Conservation (phyloP, 2,113 vertebrate genomes). For the Gymnocephalus cernua region DNA sequence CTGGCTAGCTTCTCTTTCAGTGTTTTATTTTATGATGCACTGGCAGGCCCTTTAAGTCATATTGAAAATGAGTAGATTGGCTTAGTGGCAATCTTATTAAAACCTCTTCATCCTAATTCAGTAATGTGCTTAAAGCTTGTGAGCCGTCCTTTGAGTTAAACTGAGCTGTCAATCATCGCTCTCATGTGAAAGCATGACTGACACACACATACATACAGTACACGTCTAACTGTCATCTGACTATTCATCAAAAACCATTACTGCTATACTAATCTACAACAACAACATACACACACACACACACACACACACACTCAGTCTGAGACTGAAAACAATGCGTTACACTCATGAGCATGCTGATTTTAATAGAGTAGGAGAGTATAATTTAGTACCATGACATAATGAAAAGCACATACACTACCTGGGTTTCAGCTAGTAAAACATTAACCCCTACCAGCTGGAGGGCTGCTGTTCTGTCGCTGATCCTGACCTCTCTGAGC, state of each 20-base stretch:
- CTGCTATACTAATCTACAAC: not conserved
- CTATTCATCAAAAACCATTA: constrained; percentile 25
- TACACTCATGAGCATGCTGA: not conserved
- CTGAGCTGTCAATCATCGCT: constrained; percentile 52
- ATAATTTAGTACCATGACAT: not conserved
- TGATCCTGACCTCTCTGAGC: not conserved
- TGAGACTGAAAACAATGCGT: not conserved
- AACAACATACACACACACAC: not conserved
- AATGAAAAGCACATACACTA: not conserved
- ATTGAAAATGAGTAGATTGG: constrained; percentile 44
- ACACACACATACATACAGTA: constrained; percentile 31
- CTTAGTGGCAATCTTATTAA: constrained; percentile 61
- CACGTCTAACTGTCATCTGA: constrained; percentile 30
- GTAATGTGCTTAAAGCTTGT: constrained; percentile 65
- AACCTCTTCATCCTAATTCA: constrained; percentile 61
- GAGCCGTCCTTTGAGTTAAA: constrained; percentile 46
- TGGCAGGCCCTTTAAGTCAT: constrained; percentile 33
- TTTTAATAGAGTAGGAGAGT: constrained; percentile 2
- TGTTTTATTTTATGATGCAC: constrained; percentile 26
- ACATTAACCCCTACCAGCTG: not conserved
- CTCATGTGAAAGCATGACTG: constrained; percentile 50
- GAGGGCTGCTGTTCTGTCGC: no score
- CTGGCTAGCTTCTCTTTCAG: not conserved
- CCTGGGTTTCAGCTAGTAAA: not conserved
- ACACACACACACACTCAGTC: not conserved